Evolutionary conservation across 2,888 invertebrate species (phyloP), one percentile per base, ranked within the genome.

Genomic region (Elaeidobius kamerunicus): DNA sequence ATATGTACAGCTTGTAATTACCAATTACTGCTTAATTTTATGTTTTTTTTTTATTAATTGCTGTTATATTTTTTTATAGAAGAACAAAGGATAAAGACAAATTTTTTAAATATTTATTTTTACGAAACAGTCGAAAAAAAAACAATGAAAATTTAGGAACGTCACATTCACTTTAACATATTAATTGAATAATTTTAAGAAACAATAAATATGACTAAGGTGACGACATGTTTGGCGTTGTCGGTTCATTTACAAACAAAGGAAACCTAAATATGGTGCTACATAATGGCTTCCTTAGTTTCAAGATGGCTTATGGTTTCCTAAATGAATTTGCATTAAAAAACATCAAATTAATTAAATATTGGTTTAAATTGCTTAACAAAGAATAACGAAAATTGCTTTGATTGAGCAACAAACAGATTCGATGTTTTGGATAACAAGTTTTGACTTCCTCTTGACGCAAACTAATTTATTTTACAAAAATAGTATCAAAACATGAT

Each of bases 211-310:
- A 34, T 34, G 9, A 11, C 16, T 16, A 36, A 36, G 6, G 9
- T 16, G 36, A 11, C 16, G n/a, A 15, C 36, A 6, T 16, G 5
- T 36, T 36, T n/a, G n/a, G 16, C 36, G 36, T 36, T 36, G 36
- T 36, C 11, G 14, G 36, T 36, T 18, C 36, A n/a, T n/a, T 12
- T 15, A 34, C 5, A 36, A 18, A 39, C 36, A 45, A 52, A 52
- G 51, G 51, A 52, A 52, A 38, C 40, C 14, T 45, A 40, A 45
- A 52, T 52, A 52, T 27, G 51, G 51, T 27, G 32, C 27, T 27
- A 14, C 16, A 16, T 34, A 40, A 52, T 20, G 40, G 40, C 45
- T 52, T 52, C 51, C 51, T 52, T 20, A 44, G 23, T 19, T 35
- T 6, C 15, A n/a, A 34, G 5, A 38, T 39, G 16, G 18, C 38